These are phyloP conservation scores for Platysteira castanea DNA, from an alignment of 2,113 vertebrate genomes.

Conservation along the genomic window DNA sequence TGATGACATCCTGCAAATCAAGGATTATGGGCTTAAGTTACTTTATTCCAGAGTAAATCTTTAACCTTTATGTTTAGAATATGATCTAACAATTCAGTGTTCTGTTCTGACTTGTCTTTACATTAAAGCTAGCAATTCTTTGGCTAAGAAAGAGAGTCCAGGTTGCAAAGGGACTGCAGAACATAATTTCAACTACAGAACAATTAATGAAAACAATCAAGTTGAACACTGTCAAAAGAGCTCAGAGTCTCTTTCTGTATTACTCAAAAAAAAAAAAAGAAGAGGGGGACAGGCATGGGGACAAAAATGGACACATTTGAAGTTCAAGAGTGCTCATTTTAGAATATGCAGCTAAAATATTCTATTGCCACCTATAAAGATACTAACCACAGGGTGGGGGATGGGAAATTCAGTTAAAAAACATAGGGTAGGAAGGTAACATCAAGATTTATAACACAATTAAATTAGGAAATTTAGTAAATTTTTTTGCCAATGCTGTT, in stretches of 20 bases:
- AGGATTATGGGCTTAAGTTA: neutral
- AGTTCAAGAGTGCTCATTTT: neutral
- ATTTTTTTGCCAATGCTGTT: neutral
- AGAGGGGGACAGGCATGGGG: accelerated
- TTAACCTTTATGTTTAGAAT: neutral
- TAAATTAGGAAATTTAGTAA: neutral
- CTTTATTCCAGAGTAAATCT: neutral
- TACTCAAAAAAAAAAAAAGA: neutral
- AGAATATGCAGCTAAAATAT: neutral
- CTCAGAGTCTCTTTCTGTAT: neutral
- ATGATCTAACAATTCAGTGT: neutral
- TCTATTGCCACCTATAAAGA: neutral
- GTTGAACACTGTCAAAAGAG: neutral
- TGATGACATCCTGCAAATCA: neutral
- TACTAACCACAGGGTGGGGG: neutral
- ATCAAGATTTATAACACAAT: neutral
- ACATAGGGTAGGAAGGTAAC: neutral
- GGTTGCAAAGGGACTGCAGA: neutral
- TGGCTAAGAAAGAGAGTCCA: neutral
- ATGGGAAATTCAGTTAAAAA: neutral
- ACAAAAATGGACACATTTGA: neutral
- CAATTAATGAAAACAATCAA: neutral
- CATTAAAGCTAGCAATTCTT: neutral
- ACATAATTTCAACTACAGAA: neutral
- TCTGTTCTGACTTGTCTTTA: neutral